Percentiles rank a stretch among this genome's conserved stretches.
Evolutionary conservation across 2,888 invertebrate species (phyloP).

Genomic region (Drosophila quinaria): DNA sequence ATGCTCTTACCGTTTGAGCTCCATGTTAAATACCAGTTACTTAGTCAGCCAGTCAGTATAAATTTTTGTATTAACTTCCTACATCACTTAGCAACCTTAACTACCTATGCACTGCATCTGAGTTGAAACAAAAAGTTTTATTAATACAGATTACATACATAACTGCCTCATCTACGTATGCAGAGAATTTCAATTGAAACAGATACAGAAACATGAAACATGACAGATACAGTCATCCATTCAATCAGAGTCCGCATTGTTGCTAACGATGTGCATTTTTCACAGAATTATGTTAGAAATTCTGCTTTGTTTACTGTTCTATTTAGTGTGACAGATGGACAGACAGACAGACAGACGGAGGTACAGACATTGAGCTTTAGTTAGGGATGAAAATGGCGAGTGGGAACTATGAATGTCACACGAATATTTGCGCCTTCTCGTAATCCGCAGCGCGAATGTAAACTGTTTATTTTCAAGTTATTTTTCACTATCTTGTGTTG

Average conservation of each 20-base stretch:
- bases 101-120: too few species aligned
- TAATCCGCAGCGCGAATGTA: constrained; percentile 49
- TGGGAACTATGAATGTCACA: constrained; percentile 27
- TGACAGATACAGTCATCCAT: constrained; percentile 20
- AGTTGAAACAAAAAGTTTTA: background rate
- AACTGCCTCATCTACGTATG: constrained; percentile 3
- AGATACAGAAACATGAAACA: too few species aligned
- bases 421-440: constrained; percentile 24
- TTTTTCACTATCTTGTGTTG: constrained; percentile 67
- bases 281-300: constrained; percentile 34
- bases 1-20: too few species aligned
- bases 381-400: constrained; percentile 17
- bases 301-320: constrained; percentile 46
- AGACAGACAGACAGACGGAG: constrained; percentile 4
- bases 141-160: background rate
- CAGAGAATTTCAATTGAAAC: background rate
- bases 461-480: constrained; percentile 69
- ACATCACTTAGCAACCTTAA: too few species aligned
- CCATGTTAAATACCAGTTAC: too few species aligned
- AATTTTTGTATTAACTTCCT: too few species aligned
- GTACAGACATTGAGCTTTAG: constrained; percentile 18
- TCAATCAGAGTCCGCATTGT: constrained; percentile 53
- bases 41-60: too few species aligned
- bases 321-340: constrained; percentile 33
- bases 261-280: constrained; percentile 47